These are phyloP conservation scores for Nyctibius grandis DNA, from an alignment of 2,797 vertebrate genomes.

Conservation along the genomic window DNA sequence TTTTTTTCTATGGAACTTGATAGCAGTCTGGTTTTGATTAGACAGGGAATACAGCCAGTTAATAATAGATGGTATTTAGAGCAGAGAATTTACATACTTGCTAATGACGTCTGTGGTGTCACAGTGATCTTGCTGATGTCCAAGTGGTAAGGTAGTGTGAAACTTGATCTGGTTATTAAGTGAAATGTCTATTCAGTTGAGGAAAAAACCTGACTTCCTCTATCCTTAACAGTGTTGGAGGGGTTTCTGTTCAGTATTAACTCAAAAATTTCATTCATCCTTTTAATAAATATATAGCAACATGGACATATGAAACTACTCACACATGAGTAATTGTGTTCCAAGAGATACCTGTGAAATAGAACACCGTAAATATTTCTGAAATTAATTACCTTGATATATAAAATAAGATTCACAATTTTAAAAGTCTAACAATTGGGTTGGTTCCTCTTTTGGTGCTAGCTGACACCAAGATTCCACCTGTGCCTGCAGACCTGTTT, in stretches of 20 bases:
- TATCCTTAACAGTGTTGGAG: neutral
- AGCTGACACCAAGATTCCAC: neutral
- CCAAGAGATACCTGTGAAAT: neutral
- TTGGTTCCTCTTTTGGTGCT: neutral
- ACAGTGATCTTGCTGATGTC: neutral
- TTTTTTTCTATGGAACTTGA: constrained; percentile 26
- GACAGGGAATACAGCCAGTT: constrained; percentile 31
- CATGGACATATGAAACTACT: neutral
- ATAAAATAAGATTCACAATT: neutral
- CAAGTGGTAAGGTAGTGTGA: neutral
- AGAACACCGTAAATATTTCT: neutral
- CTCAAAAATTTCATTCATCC: neutral
- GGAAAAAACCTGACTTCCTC: neutral
- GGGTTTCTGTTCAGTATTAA: neutral
- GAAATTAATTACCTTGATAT: neutral
- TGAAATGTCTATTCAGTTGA: neutral
- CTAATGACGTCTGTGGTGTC: neutral
- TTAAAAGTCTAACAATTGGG: neutral
- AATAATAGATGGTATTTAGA: constrained; percentile 58
- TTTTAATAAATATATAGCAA: neutral
- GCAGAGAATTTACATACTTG: constrained; percentile 33
- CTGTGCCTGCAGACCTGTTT: neutral
- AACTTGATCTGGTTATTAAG: neutral
- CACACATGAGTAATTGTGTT: neutral
- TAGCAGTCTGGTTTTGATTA: constrained; percentile 54